Evolutionary conservation across 2,113 vertebrate genomes (phyloP).

Genomic region (Prolemur simus): DNA sequence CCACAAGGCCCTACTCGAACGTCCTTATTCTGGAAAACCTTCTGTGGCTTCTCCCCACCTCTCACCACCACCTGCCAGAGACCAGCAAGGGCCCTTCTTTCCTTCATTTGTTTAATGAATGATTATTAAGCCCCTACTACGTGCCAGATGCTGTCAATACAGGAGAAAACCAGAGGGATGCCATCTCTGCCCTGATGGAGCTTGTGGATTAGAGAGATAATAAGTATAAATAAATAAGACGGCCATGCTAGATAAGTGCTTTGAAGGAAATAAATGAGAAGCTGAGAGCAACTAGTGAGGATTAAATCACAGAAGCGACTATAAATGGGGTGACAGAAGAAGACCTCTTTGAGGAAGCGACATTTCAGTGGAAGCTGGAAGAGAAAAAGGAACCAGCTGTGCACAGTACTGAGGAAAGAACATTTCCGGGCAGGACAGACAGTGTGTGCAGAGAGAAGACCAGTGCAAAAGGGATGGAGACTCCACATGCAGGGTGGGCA

Average conservation of each 20-base stretch:
- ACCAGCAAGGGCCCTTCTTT: not conserved
- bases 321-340: fast-evolving
- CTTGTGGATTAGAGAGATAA: not conserved
- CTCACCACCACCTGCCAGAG: not conserved
- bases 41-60: not conserved
- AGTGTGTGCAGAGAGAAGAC: not conserved
- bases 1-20: not conserved
- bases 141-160: not conserved
- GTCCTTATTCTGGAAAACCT: not conserved
- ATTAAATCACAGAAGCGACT: not conserved
- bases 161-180: not conserved
- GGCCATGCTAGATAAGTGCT: not conserved
- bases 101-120: not conserved
- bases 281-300: not conserved
- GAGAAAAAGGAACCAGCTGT: not conserved
- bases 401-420: not conserved
- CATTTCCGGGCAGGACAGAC: fast-evolving
- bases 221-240: not conserved
- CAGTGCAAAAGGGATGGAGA: too few species aligned
- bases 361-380: not conserved
- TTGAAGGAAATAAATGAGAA: slow-evolving; percentile 16
- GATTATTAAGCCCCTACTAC: not conserved
- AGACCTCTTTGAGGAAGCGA: not conserved
- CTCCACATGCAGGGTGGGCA: too few species aligned
- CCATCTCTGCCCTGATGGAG: not conserved